Evolutionary conservation across 2,888 invertebrate species (phyloP).

Genomic region (Sphaeridia pumilis): DNA sequence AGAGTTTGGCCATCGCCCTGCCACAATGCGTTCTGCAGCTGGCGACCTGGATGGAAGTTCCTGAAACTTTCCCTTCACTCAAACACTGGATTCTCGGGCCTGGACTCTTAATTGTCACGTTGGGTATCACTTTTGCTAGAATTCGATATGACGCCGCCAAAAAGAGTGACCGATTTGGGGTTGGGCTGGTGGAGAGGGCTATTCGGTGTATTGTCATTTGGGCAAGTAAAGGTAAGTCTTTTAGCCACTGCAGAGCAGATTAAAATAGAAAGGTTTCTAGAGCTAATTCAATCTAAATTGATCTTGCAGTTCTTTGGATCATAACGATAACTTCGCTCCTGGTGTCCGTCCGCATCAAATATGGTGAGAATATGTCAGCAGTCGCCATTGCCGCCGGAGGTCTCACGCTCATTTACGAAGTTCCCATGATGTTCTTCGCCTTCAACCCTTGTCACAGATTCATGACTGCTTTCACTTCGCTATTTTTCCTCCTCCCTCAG

Average conservation of each 20-base stretch:
- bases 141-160: slow-evolving; percentile 26
- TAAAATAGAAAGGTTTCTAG: too few species aligned
- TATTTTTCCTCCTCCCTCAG: slow-evolving; percentile 33
- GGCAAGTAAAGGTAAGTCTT: slow-evolving; percentile 28
- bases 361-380: slow-evolving; percentile 11
- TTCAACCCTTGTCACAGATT: slow-evolving; percentile 9
- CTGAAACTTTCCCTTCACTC: slow-evolving; percentile 18
- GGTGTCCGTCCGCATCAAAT: slow-evolving; percentile 19
- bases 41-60: slow-evolving; percentile 17
- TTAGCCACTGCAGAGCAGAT: too few species aligned
- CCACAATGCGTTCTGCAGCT: slow-evolving; percentile 26
- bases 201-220: slow-evolving; percentile 23
- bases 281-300: slow-evolving; percentile 2
- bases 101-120: slow-evolving; percentile 18
- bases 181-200: slow-evolving; percentile 20
- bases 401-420: slow-evolving; percentile 22
- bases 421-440: slow-evolving; percentile 22
- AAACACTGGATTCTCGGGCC: slow-evolving; percentile 14
- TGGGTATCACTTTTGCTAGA: slow-evolving; percentile 26
- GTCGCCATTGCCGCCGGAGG: slow-evolving; percentile 10
- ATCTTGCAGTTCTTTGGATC: slow-evolving; percentile 29
- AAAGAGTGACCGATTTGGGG: slow-evolving; percentile 24
- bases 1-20: slow-evolving; percentile 24
- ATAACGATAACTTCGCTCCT: slow-evolving; percentile 21
- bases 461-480: slow-evolving; percentile 1